Evolutionary conservation across 2,888 invertebrate species (phyloP), one percentile per base, ranked within the genome.

Genomic region (Volucella bombylans): DNA sequence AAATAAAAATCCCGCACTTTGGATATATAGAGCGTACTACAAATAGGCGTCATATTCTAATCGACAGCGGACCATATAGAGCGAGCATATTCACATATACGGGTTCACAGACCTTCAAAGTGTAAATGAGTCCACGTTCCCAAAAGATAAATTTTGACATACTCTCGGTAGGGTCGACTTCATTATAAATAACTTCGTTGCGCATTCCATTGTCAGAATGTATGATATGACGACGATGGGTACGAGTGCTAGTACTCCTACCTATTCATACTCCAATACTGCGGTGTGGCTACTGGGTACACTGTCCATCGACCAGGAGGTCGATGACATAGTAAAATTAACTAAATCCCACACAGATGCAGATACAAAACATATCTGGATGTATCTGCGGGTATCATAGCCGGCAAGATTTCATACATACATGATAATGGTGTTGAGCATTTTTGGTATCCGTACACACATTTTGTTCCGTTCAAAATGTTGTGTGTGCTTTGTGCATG

Each of bases 251-350:
- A 31, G 31, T 31, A 31, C 31, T 31, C 6, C 6, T 31, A 31
- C 31, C 31, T 31, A 31, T 1, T 31, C 4, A 6, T 31, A 31
- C 31, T 31, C 31, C 31, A 4, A 4, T 6, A 31, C 6, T 6
- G 31, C 31, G 31, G 31, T 6, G 6, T 31, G 31, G 31, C 31
- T 31, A 31, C 31, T 31, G 31, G 31, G 31, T 6, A 31, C 31
- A 31, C 31, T 81, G 67, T 72, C 81, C 81, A 62, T 61, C 23
- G 50, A 23, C 14, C 74, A 68, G 23, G 23, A 81, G 85, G 81
- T 81, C 85, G 81, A 81, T 81, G 85, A 85, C 85, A 81, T 68
- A 77, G 68, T 62, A 67, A 85, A 81, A 74, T 71, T 67, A 85
- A 85, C 69, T 57, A 73, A 82, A 69, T 79, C 45, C 62, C 61